Evolutionary conservation across 2,797 vertebrate species (phyloP).

Genomic region (Kryptopterus vitreolus): DNA sequence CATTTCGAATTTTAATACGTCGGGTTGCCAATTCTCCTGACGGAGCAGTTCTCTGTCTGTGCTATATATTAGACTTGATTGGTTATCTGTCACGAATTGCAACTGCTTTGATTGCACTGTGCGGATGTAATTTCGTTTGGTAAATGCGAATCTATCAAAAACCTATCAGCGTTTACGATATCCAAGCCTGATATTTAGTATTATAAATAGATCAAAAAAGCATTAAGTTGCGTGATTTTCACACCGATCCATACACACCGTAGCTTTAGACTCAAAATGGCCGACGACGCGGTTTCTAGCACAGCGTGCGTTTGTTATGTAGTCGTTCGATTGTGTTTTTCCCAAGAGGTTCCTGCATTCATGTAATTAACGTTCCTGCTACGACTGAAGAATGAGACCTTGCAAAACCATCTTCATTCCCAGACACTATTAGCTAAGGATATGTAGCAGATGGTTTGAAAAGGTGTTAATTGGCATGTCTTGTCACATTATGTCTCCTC

Average conservation of each 20-base stretch:
- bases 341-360: constrained; percentile 13
- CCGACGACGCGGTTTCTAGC: constrained; percentile 26
- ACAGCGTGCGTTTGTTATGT: constrained; percentile 37
- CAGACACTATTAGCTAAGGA: constrained; percentile 35
- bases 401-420: constrained; percentile 38
- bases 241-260: background rate
- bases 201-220: constrained; percentile 32
- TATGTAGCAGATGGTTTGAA: constrained; percentile 56
- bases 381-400: constrained; percentile 30
- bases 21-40: constrained; percentile 55
- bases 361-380: constrained; percentile 41
- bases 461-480: constrained; percentile 62
- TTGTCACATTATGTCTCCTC: constrained; percentile 62
- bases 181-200: constrained; percentile 33
- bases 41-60: constrained; percentile 53
- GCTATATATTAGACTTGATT: constrained; percentile 56
- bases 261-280: constrained; percentile 19
- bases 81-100: constrained; percentile 49
- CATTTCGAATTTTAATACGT: constrained; percentile 59
- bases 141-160: constrained; percentile 44
- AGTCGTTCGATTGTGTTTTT: constrained; percentile 17
- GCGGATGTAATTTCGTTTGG: constrained; percentile 47
- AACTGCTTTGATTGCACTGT: constrained; percentile 52
- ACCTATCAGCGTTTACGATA: constrained; percentile 33
- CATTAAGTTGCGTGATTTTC: constrained; percentile 25